Percentiles rank a stretch among this genome's conserved stretches.
These are phyloP conservation scores for Bombus waltoni DNA, from an alignment of 1,140 invertebrate genomes.

Conservation along the genomic window DNA sequence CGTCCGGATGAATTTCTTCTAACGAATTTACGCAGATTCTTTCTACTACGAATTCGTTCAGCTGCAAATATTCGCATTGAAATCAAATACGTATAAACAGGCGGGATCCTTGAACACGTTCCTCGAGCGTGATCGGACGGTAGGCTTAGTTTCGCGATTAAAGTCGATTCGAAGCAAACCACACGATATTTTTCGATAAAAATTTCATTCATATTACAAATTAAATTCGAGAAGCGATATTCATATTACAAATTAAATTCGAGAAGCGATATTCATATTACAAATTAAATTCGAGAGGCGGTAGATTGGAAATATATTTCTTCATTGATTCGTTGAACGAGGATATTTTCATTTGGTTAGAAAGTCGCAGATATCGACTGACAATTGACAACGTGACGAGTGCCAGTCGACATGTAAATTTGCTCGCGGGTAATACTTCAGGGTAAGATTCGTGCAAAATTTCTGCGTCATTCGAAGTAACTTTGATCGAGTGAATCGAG, in stretches of 20 bases:
- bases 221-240: too few species aligned
- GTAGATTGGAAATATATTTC: neutral
- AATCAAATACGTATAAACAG: neutral
- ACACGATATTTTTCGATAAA: neutral
- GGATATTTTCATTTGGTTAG: neutral
- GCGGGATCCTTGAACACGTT: conserved; percentile 5
- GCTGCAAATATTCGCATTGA: neutral
- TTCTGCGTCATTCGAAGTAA: neutral
- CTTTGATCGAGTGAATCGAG: neutral
- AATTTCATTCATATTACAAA: neutral
- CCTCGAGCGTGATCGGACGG: neutral
- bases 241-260: neutral
- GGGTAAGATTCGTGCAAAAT: neutral
- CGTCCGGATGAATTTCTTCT: neutral
- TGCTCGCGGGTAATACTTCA: neutral
- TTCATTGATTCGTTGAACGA: neutral
- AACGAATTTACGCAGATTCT: neutral
- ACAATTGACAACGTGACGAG: neutral
- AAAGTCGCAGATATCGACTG: neutral
- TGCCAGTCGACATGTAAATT: neutral
- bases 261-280: neutral
- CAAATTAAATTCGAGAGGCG: neutral
- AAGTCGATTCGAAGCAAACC: neutral
- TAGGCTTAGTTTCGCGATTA: neutral
- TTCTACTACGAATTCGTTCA: neutral